Evolutionary conservation across 2,888 invertebrate species (phyloP), one percentile per base, ranked within the genome.

Genomic region (Tanytarsus gracilentus): DNA sequence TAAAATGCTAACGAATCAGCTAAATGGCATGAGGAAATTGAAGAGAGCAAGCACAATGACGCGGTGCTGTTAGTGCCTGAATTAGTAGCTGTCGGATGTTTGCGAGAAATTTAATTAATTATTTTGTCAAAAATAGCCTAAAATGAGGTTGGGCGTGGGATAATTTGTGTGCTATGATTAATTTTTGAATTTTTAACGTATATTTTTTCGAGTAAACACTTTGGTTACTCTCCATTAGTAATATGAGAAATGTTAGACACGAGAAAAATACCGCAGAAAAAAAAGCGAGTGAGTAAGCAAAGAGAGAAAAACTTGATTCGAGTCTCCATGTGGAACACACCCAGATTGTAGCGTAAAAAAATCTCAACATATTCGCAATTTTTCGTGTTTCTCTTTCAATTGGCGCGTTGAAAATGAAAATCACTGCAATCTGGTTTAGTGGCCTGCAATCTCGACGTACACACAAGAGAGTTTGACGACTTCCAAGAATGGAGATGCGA

Each of bases 361-460:
- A n/a, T n/a, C n/a, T n/a, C n/a, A n/a, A n/a, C n/a, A n/a, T n/a
- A n/a, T n/a, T n/a, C 14, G 16, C 36, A 36, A 36, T 36, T 36
- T 36, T 14, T 29, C 9, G 36, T 14, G 36, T 14, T 36, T 14
- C 14, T 36, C n/a, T 18, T 21, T 40, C 16, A 40, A 50, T 53
- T 36, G 55, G 39, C 55, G 39, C 55, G 39, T n/a, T 27, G 9
- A 27, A 51, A 51, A 51, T n/a, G 27, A 27, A 49, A 51, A 51
- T 21, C 5, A 44, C 4, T 26, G 55, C 40, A 33, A 55, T 55
- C 55, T 55, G 55, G 55, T 39, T 55, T 55, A 55, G 55, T 55
- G 40, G 55, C 55, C 39, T 39, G 55, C 39, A 39, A 39, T 39
- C 30, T 14, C 5, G 25, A 8, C 8, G 16, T 33, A 14, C 21